These are phyloP conservation scores for Eristalis tenax DNA, from an alignment of 2,888 invertebrate genomes.

Conservation along the genomic window DNA sequence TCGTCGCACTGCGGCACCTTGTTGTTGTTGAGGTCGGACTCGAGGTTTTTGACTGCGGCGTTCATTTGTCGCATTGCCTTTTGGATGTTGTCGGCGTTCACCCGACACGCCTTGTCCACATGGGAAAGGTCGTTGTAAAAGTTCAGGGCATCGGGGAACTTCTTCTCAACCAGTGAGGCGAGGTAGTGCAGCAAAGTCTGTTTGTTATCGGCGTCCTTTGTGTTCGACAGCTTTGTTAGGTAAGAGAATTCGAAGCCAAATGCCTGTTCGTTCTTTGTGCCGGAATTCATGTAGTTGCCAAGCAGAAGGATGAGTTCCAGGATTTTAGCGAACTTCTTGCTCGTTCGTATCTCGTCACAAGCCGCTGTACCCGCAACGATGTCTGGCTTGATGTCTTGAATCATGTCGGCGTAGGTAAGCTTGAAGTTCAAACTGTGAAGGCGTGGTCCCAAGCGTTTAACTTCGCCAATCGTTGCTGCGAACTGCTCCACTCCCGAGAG, in stretches of 20 bases:
- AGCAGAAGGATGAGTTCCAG: constrained; percentile 93
- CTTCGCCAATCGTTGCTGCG: constrained; percentile 93
- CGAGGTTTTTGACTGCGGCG: constrained; percentile 91
- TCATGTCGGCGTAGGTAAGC: constrained; percentile 92
- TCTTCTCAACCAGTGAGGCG: constrained; percentile 92
- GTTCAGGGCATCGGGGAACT: constrained; percentile 91
- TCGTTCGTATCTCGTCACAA: constrained; percentile 95
- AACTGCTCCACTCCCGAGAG: constrained; percentile 97
- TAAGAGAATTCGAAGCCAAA: constrained; percentile 98
- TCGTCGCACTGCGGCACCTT: constrained; percentile 89
- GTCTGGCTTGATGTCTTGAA: constrained; percentile 85
- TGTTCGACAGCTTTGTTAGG: constrained; percentile 93
- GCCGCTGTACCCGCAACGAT: constrained; percentile 97
- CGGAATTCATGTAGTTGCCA: constrained; percentile 98
- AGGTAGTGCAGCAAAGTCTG: constrained; percentile 96
- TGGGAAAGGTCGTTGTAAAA: constrained; percentile 95
- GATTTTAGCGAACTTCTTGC: constrained; percentile 94
- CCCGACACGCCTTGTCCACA: constrained; percentile 93
- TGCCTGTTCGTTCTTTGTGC: constrained; percentile 95
- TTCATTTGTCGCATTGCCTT: constrained; percentile 93
- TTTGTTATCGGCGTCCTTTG: constrained; percentile 96
- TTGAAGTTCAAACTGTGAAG: constrained; percentile 95
- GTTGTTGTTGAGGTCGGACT: constrained; percentile 94
- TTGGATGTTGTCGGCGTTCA: constrained; percentile 91
- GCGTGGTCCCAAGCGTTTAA: constrained; percentile 92